phyloP scores from a whole-genome alignment of 1,140 invertebrate species.

The Bombus ignitus region DNA sequence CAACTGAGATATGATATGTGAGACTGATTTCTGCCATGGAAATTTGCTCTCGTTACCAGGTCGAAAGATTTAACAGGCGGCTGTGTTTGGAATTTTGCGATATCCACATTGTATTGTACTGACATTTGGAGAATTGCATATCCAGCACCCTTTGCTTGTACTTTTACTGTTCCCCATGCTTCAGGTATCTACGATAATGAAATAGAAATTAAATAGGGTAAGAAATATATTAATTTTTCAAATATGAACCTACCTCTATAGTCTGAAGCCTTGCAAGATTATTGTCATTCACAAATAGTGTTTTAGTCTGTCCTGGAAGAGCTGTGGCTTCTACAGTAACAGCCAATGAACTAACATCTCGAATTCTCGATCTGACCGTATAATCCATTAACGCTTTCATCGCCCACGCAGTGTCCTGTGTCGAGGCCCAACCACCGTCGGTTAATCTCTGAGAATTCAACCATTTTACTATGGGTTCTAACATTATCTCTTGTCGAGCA shows the following conservation, averaged over 20 bases:
- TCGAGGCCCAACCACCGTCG: slow-evolving; percentile 97
- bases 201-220: slow-evolving; percentile 19
- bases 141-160: slow-evolving; percentile 94
- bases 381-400: slow-evolving; percentile 95
- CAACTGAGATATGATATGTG: slow-evolving; percentile 93
- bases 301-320: slow-evolving; percentile 86
- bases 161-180: slow-evolving; percentile 96
- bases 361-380: slow-evolving; percentile 91
- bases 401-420: slow-evolving; percentile 95
- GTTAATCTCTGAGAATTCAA: slow-evolving; percentile 94
- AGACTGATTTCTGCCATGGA: slow-evolving; percentile 96
- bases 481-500: slow-evolving; percentile 89
- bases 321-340: slow-evolving; percentile 93
- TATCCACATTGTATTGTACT: slow-evolving; percentile 97
- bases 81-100: slow-evolving; percentile 91
- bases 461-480: slow-evolving; percentile 96
- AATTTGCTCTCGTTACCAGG: slow-evolving; percentile 87
- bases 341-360: slow-evolving; percentile 93
- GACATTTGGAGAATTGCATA: slow-evolving; percentile 96
- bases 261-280: slow-evolving; percentile 90
- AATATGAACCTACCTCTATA: slow-evolving; percentile 85
- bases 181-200: slow-evolving; percentile 88
- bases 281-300: slow-evolving; percentile 88
- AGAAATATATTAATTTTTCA: neutral
- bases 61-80: slow-evolving; percentile 92